Evolutionary conservation across 2,113 vertebrate species (phyloP), one percentile per base, ranked within the genome.

Genomic region (Cheirogaleus medius): DNA sequence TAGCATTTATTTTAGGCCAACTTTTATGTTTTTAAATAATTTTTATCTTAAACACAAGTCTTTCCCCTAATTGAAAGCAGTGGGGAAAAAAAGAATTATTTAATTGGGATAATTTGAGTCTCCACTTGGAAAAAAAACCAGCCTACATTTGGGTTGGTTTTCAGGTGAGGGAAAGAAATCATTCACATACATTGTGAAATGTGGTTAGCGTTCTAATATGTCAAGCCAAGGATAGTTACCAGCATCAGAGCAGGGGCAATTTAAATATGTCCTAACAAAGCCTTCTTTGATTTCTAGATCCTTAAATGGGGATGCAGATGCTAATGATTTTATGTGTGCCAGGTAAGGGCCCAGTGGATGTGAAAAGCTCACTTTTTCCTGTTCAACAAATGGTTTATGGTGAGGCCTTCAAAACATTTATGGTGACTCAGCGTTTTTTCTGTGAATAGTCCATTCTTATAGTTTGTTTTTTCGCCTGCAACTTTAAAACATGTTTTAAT

Each of bases 271-370:
- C 39, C 76, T 18, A 91, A 64, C 68, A 81, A 52, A 95, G 7
- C 20, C 83, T 85, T 94, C n/a, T 94, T 94, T 81, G 49, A 66
- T 69, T 97, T 94, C 58, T 69, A 27, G 17, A 91, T 85, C 60
- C 37, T 85, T 85, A 91, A 81, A 49, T 80, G 49, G 12, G 13
- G 11, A 37, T 87, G 23, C 44, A 52, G 42, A 60, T 80, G 34
- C 14, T 54, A 29, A 23, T 52, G 56, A 71, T 91, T 80, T 95
- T 77, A 56, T 66, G 11, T 39, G 9, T 91, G 56, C 49, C 56
- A 81, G 21, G 23, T 87, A 93, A 81, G 47, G 52, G 29, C 39
- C 37, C 23, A 39, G n/a, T 68, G 34, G 14, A 63, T 76, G 21
- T 86, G 47, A 76, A 92, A 73, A 77, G 73, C 21, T 95, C 47